These are phyloP conservation scores for Aleiodes sp. DNA, from an alignment of 1,140 invertebrate genomes.

Conservation along the genomic window DNA sequence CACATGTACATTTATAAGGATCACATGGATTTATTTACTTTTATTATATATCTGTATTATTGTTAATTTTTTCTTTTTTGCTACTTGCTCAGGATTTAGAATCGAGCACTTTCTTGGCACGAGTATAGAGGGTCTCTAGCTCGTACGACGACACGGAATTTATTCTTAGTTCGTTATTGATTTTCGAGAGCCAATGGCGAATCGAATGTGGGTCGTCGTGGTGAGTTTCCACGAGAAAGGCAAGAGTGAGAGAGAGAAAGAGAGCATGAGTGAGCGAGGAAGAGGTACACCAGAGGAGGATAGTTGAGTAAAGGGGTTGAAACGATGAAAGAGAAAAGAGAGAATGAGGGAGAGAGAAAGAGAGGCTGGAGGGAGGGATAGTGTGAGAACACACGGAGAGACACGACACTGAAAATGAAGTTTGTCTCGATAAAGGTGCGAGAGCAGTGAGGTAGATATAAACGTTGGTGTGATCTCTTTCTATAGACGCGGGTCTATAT, in stretches of 20 bases:
- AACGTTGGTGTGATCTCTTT: conserved; percentile 18
- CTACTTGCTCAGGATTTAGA: conserved; percentile 15
- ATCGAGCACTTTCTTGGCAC: conserved; percentile 22
- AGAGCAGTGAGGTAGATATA: conserved; percentile 22
- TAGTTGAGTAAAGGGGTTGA: background rate
- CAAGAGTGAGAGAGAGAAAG: background rate
- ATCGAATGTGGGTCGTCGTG: conserved; percentile 36
- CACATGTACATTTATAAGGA: background rate
- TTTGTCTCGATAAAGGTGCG: conserved; percentile 27
- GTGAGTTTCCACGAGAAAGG: conserved; percentile 30
- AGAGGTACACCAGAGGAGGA: no score
- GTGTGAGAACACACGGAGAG: conserved; percentile 4
- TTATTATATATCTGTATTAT: background rate
- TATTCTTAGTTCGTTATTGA: conserved; percentile 38
- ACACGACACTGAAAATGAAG: conserved; percentile 27
- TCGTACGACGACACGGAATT: conserved; percentile 35
- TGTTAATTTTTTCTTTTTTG: background rate
- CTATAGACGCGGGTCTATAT: conserved; percentile 9
- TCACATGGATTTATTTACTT: no score
- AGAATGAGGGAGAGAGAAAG: background rate
- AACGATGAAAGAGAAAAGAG: background rate
- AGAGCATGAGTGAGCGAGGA: background rate
- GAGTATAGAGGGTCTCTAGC: conserved; percentile 24
- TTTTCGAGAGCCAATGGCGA: conserved; percentile 36
- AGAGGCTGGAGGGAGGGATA: background rate